Base-by-base conservation (phyloP, 2,797 vertebrate species). In the Myiothlypis coronata region DNA sequence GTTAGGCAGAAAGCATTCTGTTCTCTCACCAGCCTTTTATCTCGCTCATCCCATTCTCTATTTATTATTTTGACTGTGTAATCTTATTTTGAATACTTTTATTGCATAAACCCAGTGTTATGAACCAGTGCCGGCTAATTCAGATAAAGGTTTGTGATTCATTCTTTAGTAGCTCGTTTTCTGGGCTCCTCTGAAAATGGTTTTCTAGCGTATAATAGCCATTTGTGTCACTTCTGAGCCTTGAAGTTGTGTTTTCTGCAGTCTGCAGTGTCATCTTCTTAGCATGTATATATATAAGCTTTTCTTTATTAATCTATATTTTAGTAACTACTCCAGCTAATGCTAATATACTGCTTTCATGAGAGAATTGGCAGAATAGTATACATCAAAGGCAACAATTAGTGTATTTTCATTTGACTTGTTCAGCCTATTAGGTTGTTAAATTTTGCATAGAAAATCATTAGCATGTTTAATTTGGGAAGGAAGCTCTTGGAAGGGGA, bases 401-500 rank as follows among this genome's bases (percentile, higher is more conserved):
- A 96, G 93, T 14, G 53, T 92, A 65, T 95, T 87, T 92, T 95
- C 84, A 87, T 94, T 95, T 87, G 88, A 89, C 75, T 91, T 96
- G 47, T 89, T 90, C 94, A 89, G 93, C 67, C 64, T 92, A 90
- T 87, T 96, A 83, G 95, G 77, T 78, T 96, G 96, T 96, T 97
- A 96, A 95, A 97, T 94, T 97, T 92, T 96, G 81, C 96, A 92
- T 93, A 93, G 91, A 96, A 96, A 94, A 95, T 95, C 95, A 91
- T 95, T 95, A 86, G 52, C 78, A 52, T 95, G 63, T 96, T 95
- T 97, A 88, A 91, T 95, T 53, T 91, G 93, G 83, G 88, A 88
- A 94, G 70, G 50, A 93, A 89, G 44, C 83, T 83, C 76, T 95
- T 93, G 90, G 89, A 96, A 95, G 83, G 89, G 84, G 76, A 94